Base-by-base conservation (phyloP, 2,113 vertebrate species). In the Anser cygnoides region DNA sequence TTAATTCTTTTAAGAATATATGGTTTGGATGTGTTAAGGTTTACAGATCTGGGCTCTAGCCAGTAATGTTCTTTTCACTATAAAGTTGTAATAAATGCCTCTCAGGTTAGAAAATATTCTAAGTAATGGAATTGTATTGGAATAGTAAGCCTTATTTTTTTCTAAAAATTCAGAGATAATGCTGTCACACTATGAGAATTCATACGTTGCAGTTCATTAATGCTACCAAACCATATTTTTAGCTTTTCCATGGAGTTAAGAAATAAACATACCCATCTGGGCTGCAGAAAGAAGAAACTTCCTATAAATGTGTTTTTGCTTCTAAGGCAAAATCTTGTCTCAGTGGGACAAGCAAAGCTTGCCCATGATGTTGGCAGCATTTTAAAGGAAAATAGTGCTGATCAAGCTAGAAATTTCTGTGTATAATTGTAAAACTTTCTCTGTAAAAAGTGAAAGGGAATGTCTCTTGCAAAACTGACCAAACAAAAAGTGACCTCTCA, bases 381-480 rank as follows among this genome's bases (percentile, higher is more conserved):
- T 84, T 90, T 71, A 55, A 75, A 94, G 84, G 78, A 70, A 91
- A 96, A 80, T 70, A 11, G 26, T 93, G 81, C 81, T 87, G 78
- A 84, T 79, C 37, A 87, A 88, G 75, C 62, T 79, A 58, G 58
- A 92, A 93, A 23, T 76, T 58, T 76, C 55, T 66, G 22, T 61
- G 57, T 12, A 29, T 85, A 73, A 46, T 29, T 75, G 50, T 79
- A 49, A 65, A 83, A 58, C 44, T 26, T 20, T 62, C 13, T 21
- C 37, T 37, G 10, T 49, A 66, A 66, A 66, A 66, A 3, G 2
- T 66, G 66, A 50, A 80, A 85, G 6, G 19, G 3, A 4, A 9
- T 41, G 14, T 66, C 13, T 85, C 33, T 52, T 73, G 54, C 55
- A 74, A 93, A 83, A 73, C 49, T 28, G 59, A 80, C 54, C 14